Conservation (phyloP, 2,797 vertebrate species). For the Fistularia tabacaria region DNA sequence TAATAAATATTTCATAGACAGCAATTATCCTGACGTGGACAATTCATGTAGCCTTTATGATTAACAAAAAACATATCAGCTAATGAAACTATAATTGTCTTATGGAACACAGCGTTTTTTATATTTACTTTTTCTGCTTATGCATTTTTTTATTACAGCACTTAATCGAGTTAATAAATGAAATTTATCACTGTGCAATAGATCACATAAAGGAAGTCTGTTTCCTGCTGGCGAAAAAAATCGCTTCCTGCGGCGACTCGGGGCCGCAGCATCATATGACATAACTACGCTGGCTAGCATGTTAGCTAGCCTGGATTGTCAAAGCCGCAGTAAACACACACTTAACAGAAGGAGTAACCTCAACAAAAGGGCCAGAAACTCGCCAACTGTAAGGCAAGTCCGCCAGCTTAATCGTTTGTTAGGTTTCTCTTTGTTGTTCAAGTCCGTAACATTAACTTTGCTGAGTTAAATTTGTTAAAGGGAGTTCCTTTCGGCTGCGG, state of each 20-base stretch:
- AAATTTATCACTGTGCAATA: no score
- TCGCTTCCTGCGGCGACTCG: conserved; percentile 7
- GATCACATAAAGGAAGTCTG: background rate
- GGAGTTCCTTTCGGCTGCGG: conserved; percentile 34
- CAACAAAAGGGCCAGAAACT: background rate
- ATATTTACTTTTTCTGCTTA: no score
- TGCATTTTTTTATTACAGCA: no score
- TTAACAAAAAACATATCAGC: no score
- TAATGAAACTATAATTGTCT: no score
- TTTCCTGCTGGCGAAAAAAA: conserved; percentile 16
- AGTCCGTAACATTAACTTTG: background rate
- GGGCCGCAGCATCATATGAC: conserved; percentile 55
- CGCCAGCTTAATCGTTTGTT: background rate
- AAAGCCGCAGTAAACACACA: conserved; percentile 35
- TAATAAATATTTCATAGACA: no score
- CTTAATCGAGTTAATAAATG: no score
- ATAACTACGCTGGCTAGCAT: conserved; percentile 19
- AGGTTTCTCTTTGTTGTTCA: background rate
- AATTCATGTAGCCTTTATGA: no score
- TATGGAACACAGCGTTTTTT: no score
- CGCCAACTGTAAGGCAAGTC: conserved; percentile 34
- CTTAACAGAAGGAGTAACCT: conserved; percentile 3
- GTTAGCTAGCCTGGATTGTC: conserved; percentile 57
- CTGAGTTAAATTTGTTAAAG: conserved; percentile 36
- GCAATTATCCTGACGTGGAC: no score